Base-by-base conservation (phyloP, 1,140 invertebrate genomes). In the Heliconius eleuchia region DNA sequence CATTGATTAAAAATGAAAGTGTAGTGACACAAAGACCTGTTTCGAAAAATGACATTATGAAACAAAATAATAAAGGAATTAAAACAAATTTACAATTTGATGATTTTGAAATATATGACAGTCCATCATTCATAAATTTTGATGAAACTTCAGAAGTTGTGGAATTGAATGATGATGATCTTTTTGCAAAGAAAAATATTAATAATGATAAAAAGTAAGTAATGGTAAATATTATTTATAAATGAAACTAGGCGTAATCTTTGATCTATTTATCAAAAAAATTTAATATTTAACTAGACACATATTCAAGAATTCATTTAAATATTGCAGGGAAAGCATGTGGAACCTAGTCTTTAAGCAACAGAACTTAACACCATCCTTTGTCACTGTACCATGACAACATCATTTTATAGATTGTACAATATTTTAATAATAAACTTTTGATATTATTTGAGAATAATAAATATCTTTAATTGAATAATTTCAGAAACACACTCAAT, bases 151-250 rank as follows among this genome's bases (percentile, higher is more conserved):
- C 70, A 23, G 76, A 72, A 18, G 3, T 77, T 4, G 37, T 72
- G 5, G 76, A 77, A 34, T 73, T 77, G 37, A 73, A 77, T 57
- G 76, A 77, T 72, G 76, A 77, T 77, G 71, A 73, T 39, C 30
- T 77, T 57, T 57, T 52, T 52, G n/a, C 8, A 30, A 77, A 52
- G 19, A 55, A 52, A 39, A 57, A 30, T 18, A 9, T 37, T 16
- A 72, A 23, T 39, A 50, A 39, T 23, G 70, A 71, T 37, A 71
- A 71, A 34, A 42, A 71, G 66, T 71, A 72, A 71, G 71, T 39
- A 30, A 13, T 77, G 4, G 18, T 19, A 18, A 52, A 52, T 19
- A 46, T 16, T 46, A 46, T 16, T 46, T 4, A 16, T 16, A 46
- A 46, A 46, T 46, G 13, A 16, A 16, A 13, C 4, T 4, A 16